Evolutionary conservation across 2,888 invertebrate species (phyloP).

Genomic region (Lasioglossum marginatum): DNA sequence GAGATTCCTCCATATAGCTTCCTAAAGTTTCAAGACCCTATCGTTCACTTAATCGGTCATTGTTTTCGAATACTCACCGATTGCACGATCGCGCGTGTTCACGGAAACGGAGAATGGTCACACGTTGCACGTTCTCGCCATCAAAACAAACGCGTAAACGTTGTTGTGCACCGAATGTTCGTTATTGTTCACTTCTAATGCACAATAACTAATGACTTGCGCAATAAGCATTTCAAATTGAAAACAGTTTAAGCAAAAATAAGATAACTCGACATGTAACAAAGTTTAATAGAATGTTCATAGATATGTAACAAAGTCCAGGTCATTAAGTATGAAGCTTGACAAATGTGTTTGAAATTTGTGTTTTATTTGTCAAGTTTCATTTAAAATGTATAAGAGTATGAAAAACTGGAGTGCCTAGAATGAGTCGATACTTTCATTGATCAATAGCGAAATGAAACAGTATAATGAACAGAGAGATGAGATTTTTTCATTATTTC

Average conservation of each 20-base stretch:
- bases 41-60: neutral
- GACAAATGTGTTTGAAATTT: too few relatives aligned
- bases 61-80: neutral
- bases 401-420: neutral
- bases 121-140: neutral
- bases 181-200: neutral
- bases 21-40: neutral
- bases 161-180: neutral
- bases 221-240: neutral
- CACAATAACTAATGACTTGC: too few relatives aligned
- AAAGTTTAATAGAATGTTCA: too few relatives aligned
- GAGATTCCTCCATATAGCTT: neutral
- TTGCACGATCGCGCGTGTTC: neutral
- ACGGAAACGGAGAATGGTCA: neutral
- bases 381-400: neutral
- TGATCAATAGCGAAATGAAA: neutral
- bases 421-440: neutral
- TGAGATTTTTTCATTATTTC: neutral
- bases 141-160: neutral
- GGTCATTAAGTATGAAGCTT: too few relatives aligned
- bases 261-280: neutral
- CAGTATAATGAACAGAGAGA: neutral
- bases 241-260: neutral
- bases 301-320: too few relatives aligned
- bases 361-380: too few relatives aligned